A percentile compares a stretch with the other conserved stretches of the same genome.
phyloP scores from a whole-genome alignment of 2,113 vertebrate genomes.

The Dascyllus trimaculatus region DNA sequence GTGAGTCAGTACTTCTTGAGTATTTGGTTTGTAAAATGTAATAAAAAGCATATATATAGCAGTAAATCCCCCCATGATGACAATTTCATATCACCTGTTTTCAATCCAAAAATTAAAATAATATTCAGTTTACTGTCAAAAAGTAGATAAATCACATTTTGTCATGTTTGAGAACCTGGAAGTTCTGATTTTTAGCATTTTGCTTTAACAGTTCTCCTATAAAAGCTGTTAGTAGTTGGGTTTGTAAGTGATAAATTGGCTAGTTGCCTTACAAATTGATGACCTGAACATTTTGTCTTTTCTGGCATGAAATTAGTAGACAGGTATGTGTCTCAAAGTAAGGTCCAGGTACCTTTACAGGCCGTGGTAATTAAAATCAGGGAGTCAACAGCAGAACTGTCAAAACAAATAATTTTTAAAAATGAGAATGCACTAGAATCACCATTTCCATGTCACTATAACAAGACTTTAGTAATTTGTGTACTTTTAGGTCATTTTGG shows the following conservation, averaged over 20 bases:
- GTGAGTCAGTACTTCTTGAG: no score
- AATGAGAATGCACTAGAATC: neutral
- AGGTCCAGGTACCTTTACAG: conserved; percentile 5
- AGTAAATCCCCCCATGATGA: no score
- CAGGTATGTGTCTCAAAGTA: conserved; percentile 18
- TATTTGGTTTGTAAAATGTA: neutral
- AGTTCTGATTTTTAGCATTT: no score
- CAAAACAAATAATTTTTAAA: neutral
- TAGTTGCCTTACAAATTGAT: neutral
- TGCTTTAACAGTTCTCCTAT: neutral
- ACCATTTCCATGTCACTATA: no score
- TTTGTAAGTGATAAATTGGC: neutral
- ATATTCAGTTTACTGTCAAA: no score
- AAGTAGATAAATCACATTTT: no score
- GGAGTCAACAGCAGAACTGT: neutral
- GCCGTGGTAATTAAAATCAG: neutral
- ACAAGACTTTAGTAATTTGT: neutral
- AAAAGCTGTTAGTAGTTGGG: no score
- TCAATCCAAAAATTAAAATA: neutral
- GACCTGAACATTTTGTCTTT: neutral
- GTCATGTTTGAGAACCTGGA: no score
- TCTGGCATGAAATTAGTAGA: neutral
- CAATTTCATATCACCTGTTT: neutral
- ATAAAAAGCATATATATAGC: no score
- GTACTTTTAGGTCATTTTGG: neutral